Conservation (phyloP, 2,888 invertebrate genomes). For the Cabera pusaria region DNA sequence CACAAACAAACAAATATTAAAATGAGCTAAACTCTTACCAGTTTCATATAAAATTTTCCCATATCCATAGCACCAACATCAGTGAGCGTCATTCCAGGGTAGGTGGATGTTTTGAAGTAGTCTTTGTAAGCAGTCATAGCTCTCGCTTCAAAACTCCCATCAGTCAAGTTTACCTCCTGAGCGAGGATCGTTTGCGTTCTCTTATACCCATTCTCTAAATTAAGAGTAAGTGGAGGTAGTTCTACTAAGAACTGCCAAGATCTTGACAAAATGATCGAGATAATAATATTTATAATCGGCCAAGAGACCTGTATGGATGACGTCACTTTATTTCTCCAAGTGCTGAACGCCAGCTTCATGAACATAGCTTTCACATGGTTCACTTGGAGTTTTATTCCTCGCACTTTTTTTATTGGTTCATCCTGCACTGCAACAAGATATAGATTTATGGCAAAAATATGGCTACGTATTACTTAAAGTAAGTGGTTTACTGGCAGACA, state of each 20-base stretch:
- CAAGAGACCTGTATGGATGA: conserved; percentile 68
- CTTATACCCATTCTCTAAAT: conserved; percentile 67
- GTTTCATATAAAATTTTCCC: conserved; percentile 65
- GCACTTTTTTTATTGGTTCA: conserved; percentile 62
- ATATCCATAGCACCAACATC: conserved; percentile 62
- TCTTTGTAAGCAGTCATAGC: conserved; percentile 61
- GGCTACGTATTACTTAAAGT: too few relatives aligned
- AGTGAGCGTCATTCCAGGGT: conserved; percentile 54
- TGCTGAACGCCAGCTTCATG: conserved; percentile 63
- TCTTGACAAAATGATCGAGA: conserved; percentile 66
- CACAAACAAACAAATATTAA: too few relatives aligned
- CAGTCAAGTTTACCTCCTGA: conserved; percentile 44
- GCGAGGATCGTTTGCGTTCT: conserved; percentile 64
- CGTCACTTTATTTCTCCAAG: conserved; percentile 64
- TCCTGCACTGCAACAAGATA: conserved; percentile 57
- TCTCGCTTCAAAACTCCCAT: conserved; percentile 47
- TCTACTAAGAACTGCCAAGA: conserved; percentile 77
- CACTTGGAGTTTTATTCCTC: conserved; percentile 56
- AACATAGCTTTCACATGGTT: conserved; percentile 76
- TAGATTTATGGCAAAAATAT: too few relatives aligned
- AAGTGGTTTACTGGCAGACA: too few relatives aligned
- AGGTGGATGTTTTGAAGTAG: conserved; percentile 52
- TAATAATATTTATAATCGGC: conserved; percentile 68
- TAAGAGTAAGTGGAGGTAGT: conserved; percentile 84
- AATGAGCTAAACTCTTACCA: too few relatives aligned